phyloP scores from a whole-genome alignment of 2,888 invertebrate species.

The Coelogynopora nodosa region DNA sequence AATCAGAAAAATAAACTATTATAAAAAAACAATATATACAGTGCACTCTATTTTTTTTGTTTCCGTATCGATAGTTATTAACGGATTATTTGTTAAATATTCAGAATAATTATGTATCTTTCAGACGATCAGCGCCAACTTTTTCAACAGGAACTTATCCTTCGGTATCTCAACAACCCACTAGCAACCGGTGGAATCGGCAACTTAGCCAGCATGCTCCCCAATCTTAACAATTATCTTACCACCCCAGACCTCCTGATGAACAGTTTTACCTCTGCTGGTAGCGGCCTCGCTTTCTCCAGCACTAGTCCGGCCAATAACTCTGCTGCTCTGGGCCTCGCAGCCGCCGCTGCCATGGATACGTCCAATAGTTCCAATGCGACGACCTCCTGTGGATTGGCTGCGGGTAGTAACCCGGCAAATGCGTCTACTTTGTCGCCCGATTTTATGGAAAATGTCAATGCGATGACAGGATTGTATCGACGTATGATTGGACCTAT shows the following conservation, averaged over 20 bases:
- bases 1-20: too few relatives aligned
- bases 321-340: background rate
- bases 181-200: background rate
- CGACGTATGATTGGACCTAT: constrained; percentile 48
- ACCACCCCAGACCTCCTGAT: background rate
- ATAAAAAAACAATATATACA: too few relatives aligned
- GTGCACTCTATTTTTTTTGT: too few relatives aligned
- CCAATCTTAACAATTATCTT: background rate
- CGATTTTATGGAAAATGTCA: constrained; percentile 42
- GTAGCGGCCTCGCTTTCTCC: background rate
- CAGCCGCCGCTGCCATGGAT: background rate
- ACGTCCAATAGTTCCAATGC: background rate
- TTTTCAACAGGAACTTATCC: background rate
- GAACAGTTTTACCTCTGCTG: background rate
- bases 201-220: background rate
- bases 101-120: too few relatives aligned
- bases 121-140: background rate
- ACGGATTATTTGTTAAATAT: too few relatives aligned
- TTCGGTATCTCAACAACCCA: background rate
- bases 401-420: background rate
- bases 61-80: too few relatives aligned
- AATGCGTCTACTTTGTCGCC: background rate
- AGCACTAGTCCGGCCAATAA: background rate
- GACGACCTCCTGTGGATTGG: background rate
- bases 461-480: constrained; percentile 37